phyloP scores from a whole-genome alignment of 2,797 vertebrate genomes.

The Mormyrus hasselquistii region DNA sequence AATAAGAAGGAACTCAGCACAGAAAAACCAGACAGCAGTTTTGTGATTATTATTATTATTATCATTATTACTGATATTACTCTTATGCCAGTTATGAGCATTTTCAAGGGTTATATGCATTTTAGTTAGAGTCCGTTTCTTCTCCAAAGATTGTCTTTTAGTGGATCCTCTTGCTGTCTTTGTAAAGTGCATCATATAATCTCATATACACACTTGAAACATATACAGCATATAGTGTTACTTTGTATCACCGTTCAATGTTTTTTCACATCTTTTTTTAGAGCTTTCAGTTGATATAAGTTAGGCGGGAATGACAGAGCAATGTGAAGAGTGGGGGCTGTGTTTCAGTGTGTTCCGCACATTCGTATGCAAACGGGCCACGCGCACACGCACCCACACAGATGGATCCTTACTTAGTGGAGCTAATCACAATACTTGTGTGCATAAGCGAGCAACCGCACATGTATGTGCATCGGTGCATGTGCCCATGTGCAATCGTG shows the following conservation, averaged over 20 bases:
- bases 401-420: not conserved
- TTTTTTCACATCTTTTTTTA: conserved; percentile 61
- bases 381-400: conserved; percentile 15
- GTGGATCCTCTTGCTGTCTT: conserved; percentile 37
- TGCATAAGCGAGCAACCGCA: not conserved
- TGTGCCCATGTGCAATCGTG: not conserved
- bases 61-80: conserved; percentile 54
- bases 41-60: conserved; percentile 54
- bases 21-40: conserved; percentile 51
- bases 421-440: not conserved
- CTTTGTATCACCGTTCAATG: conserved; percentile 39
- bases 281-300: conserved; percentile 48
- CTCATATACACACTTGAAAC: conserved; percentile 55
- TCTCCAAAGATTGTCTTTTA: conserved; percentile 61
- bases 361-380: not conserved
- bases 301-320: conserved; percentile 51
- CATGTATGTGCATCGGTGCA: not conserved
- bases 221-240: conserved; percentile 53
- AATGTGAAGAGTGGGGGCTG: conserved; percentile 34
- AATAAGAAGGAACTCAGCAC: conserved; percentile 37
- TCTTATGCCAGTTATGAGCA: conserved; percentile 56
- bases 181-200: conserved; percentile 69
- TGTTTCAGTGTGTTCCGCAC: conserved; percentile 40
- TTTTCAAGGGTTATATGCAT: conserved; percentile 59
- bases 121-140: conserved; percentile 42